Evolutionary conservation across 2,888 invertebrate species (phyloP), one percentile per base, ranked within the genome.

Genomic region (Drosophila setosimentum): DNA sequence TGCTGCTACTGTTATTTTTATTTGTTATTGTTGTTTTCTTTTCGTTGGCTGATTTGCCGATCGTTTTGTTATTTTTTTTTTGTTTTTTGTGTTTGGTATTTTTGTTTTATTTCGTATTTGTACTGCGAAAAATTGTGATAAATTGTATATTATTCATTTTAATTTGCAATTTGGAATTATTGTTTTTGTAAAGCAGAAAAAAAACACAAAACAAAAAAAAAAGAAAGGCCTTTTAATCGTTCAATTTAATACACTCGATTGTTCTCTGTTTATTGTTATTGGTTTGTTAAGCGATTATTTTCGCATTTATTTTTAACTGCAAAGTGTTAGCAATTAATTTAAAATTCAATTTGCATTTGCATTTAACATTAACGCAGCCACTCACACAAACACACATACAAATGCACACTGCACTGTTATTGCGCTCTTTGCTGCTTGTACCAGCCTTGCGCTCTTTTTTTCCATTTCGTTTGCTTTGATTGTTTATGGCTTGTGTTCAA

Each of bases 91-190:
- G 29, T 58, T 75, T 68, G 21, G 48, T 71, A 70, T 59, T 55
- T 35, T 67, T 51, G 49, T 27, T 72, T 54, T 60, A 55, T 71
- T 63, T 82, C 49, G 74, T 78, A 68, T 74, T 83, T 85, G 76
- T 69, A 87, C 87, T 85, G 87, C 70, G 55, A 85, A 85, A 74
- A 74, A 81, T 70, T 59, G 27, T 70, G 33, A 66, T 48, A 74
- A 55, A 54, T 55, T 55, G 51, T 10, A 42, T 49, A 51, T 32
- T 30, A n/a, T 60, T 61, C 2, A 60, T 54, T 60, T 57, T 8
- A 37, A 42, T 77, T 64, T 18, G 7, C 8, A 37, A 40, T 55
- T 29, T 18, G 33, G 7, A 27, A 29, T 55, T 29, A 55, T 37
- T 29, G 55, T 40, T 55, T 29, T 55, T 40, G 16, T 24, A 6